Base-by-base conservation (phyloP, 2,797 vertebrate species). In the Melanotaenia maccullochi region DNA sequence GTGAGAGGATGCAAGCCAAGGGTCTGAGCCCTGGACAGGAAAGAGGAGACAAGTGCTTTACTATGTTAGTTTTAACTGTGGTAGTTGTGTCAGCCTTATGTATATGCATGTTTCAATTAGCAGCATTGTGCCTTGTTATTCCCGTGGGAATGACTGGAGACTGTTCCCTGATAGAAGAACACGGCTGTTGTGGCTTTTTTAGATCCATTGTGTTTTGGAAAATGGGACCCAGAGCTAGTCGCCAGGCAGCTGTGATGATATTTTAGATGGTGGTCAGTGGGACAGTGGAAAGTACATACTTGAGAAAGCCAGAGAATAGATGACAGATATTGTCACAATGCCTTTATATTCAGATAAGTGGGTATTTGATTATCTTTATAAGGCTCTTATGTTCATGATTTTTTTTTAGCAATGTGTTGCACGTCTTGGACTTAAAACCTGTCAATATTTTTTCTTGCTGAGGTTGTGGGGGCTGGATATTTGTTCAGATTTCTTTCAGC, bases 171-270 rank as follows among this genome's bases (percentile, higher is more conserved):
- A 44, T 7, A 65, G 40, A 82, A 65, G 51, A 71, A 61, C 63
- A 75, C 52, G 54, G 70, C 28, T 65, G 35, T 28, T 71, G 35
- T 63, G 51, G 77, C 62, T 73, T 71, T 85, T 69, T 83, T 65
- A 85, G 71, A 72, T 69, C 75, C 65, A 73, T 87, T 89, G 84
- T 90, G 85, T 89, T 79, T 75, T 75, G 78, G 84, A 87, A 87
- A 90, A 88, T 76, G 63, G 63, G 60, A 73, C 54, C 60, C 30
- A 30, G 18, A 60, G 73, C 64, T 49, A 28, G 67, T 78, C 78
- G 60, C 78, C 66, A 75, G 71, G 70, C 89, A 89, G 87, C 90
- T 91, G 88, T 84, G 87, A 65, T 82, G 89, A 90, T 78, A 91
- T 89, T 70, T 91, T 86, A 91, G 79, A 87, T 76, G 66, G 64